Conservation (phyloP, 2,888 invertebrate genomes). For the Anthrax anthrax region DNA sequence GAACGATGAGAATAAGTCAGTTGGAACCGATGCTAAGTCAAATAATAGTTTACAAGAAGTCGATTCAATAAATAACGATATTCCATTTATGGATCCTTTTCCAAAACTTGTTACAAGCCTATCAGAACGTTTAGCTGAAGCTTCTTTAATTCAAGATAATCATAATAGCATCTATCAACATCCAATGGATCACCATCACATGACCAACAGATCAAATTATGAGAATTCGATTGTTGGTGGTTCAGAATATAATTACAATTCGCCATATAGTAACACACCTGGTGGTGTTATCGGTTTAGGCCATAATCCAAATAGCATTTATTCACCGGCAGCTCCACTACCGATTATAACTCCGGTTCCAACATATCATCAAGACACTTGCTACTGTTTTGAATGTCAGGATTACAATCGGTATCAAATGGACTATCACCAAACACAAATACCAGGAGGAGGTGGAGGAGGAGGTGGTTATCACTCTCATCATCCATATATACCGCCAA, state of each 20-base stretch:
- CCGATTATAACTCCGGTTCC: slow-evolving; percentile 18
- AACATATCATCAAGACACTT: slow-evolving; percentile 29
- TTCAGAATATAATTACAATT: slow-evolving; percentile 9
- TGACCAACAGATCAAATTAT: slow-evolving; percentile 18
- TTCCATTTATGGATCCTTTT: slow-evolving; percentile 32
- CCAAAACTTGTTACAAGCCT: slow-evolving; percentile 31
- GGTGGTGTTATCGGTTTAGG: background rate
- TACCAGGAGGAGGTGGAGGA: slow-evolving; percentile 16
- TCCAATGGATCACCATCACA: slow-evolving; percentile 12
- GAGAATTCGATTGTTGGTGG: slow-evolving; percentile 1
- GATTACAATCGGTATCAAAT: slow-evolving; percentile 22
- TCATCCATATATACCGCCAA: slow-evolving; percentile 5
- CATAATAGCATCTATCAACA: slow-evolving; percentile 14
- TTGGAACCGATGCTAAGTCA: slow-evolving; percentile 25
- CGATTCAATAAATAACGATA: slow-evolving; percentile 28
- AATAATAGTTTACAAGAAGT: slow-evolving; percentile 31
- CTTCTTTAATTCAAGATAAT: slow-evolving; percentile 20
- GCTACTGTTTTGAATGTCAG: slow-evolving; percentile 33
- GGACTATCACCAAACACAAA: slow-evolving; percentile 14
- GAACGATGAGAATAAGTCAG: slow-evolving; percentile 20
- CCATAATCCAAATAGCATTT: slow-evolving; percentile 11
- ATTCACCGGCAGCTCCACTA: slow-evolving; percentile 14
- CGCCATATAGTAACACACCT: slow-evolving; percentile 6
- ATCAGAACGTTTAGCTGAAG: slow-evolving; percentile 29
- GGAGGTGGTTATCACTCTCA: slow-evolving; percentile 9